Base-by-base conservation (phyloP, 2,888 invertebrate species). In the Melanostoma mellinum region DNA sequence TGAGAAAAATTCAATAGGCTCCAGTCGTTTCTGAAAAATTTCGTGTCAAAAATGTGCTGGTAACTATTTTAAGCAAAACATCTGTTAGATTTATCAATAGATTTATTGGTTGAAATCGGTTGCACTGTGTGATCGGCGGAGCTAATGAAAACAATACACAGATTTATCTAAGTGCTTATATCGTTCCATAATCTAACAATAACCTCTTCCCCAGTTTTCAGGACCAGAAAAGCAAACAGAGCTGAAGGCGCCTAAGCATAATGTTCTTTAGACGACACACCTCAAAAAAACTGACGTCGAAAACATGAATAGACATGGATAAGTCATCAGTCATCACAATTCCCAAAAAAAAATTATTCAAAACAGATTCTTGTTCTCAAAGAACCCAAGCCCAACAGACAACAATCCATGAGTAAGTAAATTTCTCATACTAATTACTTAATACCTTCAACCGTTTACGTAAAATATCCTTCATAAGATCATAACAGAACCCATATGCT, bases 351-450 rank as follows among this genome's bases (percentile, higher is more conserved):
- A 20, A 56, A 55, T 36, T 53, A 67, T 67, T 67, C 67, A 40
- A 73, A 74, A 61, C 76, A 76, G 38, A 76, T 76, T 76, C 61
- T 55, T 38, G 20, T 6, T 32, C 58, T 68, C 35, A 55, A n/a
- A 30, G 6, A 8, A 50, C 40, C 53, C 20, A 46, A 53, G 53
- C 2, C 33, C 10, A 60, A 30, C 20, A 61, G 3, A 35, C 40
- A 75, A n/a, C 50, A 52, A 46, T 60, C 68, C 75, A 10, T 61
- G 33, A 60, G 38, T 55, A 74, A 40, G 48, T 40, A 74, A 68
- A 63, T 46, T 73, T 79, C 61, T 48, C 74, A 79, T 74, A 68
- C 79, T 74, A 79, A 79, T 79, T 74, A 74, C 50, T n/a, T 36
- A 68, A 60, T 53, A 33, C 46, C 50, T 61, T 61, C 36, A 68